Conservation (phyloP, 1,140 invertebrate species). For the Kradibia gibbosae region DNA sequence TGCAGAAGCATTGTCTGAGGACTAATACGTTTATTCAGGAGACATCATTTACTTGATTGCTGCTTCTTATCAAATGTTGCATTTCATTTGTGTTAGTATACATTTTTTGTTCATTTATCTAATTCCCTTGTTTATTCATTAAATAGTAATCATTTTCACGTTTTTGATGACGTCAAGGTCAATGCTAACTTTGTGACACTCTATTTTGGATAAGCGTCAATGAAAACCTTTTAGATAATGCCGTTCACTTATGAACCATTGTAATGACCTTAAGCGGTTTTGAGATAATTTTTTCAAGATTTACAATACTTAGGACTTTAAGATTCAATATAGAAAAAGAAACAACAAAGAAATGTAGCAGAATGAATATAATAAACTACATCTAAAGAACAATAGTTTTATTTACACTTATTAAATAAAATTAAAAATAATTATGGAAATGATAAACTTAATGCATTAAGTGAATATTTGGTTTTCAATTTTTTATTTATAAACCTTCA, state of each 20-base stretch:
- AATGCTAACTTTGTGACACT: not conserved
- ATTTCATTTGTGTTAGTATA: not conserved
- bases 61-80: not conserved
- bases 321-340: not conserved
- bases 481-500: no score
- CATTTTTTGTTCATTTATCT: not conserved
- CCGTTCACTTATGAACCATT: not conserved
- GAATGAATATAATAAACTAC: no score
- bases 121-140: not conserved
- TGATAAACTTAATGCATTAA: no score
- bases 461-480: no score
- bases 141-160: not conserved
- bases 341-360: not conserved
- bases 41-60: not conserved
- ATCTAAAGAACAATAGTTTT: no score
- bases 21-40: not conserved
- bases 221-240: not conserved
- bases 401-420: no score
- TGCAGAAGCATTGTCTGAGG: not conserved
- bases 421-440: no score
- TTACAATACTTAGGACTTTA: not conserved
- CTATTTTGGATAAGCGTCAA: not conserved
- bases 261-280: not conserved
- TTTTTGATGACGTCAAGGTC: not conserved
- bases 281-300: not conserved